phyloP scores from a whole-genome alignment of 2,797 vertebrate species.

The Channallabes apus region DNA sequence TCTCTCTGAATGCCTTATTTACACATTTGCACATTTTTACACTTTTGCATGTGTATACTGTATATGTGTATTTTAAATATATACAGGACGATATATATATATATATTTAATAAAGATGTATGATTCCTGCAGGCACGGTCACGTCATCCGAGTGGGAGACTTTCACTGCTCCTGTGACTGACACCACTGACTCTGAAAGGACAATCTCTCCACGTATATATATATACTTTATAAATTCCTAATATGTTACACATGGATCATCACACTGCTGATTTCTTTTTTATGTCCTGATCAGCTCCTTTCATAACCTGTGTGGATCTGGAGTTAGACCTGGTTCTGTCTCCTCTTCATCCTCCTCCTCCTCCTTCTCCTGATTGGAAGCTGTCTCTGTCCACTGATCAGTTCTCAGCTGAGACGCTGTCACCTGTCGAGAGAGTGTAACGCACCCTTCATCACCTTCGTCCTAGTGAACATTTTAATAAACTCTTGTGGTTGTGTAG shows the following conservation, averaged over 20 bases:
- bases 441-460: slow-evolving; percentile 34
- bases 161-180: slow-evolving; percentile 25
- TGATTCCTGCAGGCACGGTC: slow-evolving; percentile 35
- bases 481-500: neutral
- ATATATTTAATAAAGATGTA: neutral
- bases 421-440: slow-evolving; percentile 71
- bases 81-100: too few relatives aligned
- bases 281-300: slow-evolving; percentile 62
- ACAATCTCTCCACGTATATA: slow-evolving; percentile 59
- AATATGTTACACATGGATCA: neutral
- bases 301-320: slow-evolving; percentile 60
- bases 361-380: slow-evolving; percentile 28
- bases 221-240: neutral
- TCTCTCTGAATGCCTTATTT: neutral
- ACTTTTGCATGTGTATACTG: too few relatives aligned
- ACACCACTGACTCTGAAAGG: slow-evolving; percentile 23
- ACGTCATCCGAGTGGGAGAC: slow-evolving; percentile 60
- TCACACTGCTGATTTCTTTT: neutral
- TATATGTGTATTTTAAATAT: too few relatives aligned
- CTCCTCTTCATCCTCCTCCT: slow-evolving; percentile 54
- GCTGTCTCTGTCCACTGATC: slow-evolving; percentile 54
- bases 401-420: slow-evolving; percentile 71
- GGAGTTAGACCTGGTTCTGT: slow-evolving; percentile 78
- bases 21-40: neutral
- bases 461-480: neutral